Percentiles rank a stretch among this genome's conserved stretches.
phyloP scores from a whole-genome alignment of 2,888 invertebrate genomes.

The Ochlodes sylvanus region DNA sequence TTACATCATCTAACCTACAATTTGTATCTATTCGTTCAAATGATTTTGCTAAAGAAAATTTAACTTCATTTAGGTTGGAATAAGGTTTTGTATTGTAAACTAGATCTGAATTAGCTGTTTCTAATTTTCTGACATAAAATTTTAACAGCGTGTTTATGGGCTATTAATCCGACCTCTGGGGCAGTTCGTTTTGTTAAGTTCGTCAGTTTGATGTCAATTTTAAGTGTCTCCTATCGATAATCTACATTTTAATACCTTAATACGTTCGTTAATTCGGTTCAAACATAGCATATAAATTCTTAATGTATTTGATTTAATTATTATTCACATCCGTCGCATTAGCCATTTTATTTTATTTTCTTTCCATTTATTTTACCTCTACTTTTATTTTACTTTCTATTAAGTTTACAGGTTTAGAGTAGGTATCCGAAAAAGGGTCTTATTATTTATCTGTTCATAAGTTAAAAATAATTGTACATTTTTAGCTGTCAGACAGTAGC shows the following conservation, averaged over 20 bases:
- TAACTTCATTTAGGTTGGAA: not conserved
- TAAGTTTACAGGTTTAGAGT: too few relatives aligned
- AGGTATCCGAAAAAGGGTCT: too few relatives aligned
- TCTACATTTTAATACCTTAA: conserved; percentile 10
- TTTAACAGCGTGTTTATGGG: conserved; percentile 55
- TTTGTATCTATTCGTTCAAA: conserved; percentile 10
- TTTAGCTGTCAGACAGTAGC: too few relatives aligned
- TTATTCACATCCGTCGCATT: too few relatives aligned
- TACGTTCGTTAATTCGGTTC: not conserved
- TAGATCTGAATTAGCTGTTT: conserved; percentile 8
- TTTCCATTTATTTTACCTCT: too few relatives aligned
- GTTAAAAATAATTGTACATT: too few relatives aligned
- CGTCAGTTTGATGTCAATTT: conserved; percentile 19
- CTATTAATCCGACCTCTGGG: conserved; percentile 50
- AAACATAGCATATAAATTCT: not conserved
- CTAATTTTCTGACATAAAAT: conserved; percentile 42
- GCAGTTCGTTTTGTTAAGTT: conserved; percentile 34
- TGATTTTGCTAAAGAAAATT: conserved; percentile 6
- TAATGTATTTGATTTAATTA: too few relatives aligned
- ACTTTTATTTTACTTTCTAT: too few relatives aligned
- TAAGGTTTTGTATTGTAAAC: not conserved
- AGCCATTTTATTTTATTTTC: too few relatives aligned
- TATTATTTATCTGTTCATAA: too few relatives aligned
- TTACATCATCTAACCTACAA: conserved; percentile 19
- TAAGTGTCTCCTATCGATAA: conserved; percentile 21